Evolutionary conservation across 2,888 invertebrate species (phyloP).

Genomic region (Dendrolimus houi): DNA sequence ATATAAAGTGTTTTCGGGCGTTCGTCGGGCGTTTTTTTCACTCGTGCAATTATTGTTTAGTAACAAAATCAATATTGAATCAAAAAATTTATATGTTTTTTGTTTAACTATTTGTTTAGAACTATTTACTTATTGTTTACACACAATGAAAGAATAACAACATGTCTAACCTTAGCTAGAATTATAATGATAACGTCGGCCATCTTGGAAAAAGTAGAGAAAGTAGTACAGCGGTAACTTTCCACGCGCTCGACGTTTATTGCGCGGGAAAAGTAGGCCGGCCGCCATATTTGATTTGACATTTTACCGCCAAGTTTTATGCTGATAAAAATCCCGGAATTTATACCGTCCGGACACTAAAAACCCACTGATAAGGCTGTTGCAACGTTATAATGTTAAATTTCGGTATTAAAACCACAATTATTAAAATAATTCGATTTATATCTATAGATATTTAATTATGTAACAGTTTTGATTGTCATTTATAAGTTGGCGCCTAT

Average conservation of each 20-base stretch:
- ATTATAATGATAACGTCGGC: slow-evolving; percentile 50
- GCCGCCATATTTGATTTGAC: slow-evolving; percentile 63
- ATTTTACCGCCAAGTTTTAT: slow-evolving; percentile 36
- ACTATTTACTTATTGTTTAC: slow-evolving; percentile 6
- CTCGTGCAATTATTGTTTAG: slow-evolving; percentile 13
- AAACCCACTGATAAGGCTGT: too few species aligned
- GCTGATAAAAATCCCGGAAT: slow-evolving; percentile 6
- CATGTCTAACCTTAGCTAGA: slow-evolving; percentile 58
- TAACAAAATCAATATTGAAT: neutral
- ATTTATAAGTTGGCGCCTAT: slow-evolving; percentile 43
- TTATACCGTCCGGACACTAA: neutral
- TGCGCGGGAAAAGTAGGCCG: slow-evolving; percentile 72
- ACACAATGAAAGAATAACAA: slow-evolving; percentile 19
- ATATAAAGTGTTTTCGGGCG: slow-evolving; percentile 8
- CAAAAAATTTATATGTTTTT: neutral
- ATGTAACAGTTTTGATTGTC: slow-evolving; percentile 19
- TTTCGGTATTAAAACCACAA: neutral
- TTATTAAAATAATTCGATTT: slow-evolving; percentile 3
- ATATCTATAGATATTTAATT: slow-evolving; percentile 8
- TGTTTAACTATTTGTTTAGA: neutral
- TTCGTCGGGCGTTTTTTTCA: slow-evolving; percentile 8
- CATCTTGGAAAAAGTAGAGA: slow-evolving; percentile 75
- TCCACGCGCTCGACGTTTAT: slow-evolving; percentile 63
- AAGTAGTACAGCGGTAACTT: slow-evolving; percentile 75
- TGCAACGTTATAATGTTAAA: neutral